Conservation (phyloP, 2,113 vertebrate species). For the Rhea pennata region DNA sequence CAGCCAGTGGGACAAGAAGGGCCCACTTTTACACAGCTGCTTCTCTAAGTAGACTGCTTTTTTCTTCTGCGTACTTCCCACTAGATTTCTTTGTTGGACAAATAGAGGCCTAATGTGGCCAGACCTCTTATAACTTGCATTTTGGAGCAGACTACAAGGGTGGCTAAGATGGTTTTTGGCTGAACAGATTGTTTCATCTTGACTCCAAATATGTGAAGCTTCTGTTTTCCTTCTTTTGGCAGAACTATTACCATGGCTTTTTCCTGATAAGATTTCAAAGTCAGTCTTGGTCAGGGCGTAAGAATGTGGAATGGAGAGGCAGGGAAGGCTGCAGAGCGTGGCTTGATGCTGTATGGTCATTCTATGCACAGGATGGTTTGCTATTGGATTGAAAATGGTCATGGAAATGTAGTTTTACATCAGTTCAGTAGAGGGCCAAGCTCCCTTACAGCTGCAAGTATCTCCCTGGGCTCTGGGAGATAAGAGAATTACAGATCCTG, state of each 20-base stretch:
- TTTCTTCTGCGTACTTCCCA: not conserved
- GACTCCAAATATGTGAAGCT: not conserved
- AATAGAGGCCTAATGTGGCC: not conserved
- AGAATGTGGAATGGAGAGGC: not conserved
- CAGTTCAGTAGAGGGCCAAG: not conserved
- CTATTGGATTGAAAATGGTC: not conserved
- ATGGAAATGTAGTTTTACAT: not conserved
- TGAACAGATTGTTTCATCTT: not conserved
- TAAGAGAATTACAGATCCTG: fast-evolving
- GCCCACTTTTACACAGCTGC: not conserved
- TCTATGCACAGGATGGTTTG: too few relatives aligned
- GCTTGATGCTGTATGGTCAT: not conserved
- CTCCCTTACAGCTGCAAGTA: not conserved
- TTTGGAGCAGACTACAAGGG: not conserved
- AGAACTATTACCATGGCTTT: not conserved
- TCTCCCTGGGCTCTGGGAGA: not conserved
- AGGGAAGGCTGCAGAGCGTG: too few relatives aligned
- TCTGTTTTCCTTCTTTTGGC: not conserved
- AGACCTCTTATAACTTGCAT: not conserved
- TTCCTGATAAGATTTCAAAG: not conserved
- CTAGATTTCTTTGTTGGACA: not conserved
- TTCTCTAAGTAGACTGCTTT: not conserved
- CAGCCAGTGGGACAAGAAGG: not conserved
- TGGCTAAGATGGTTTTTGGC: not conserved
- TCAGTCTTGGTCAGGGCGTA: fast-evolving